Base-by-base conservation (phyloP, 2,888 invertebrate genomes). In the Cephus sareptanus region DNA sequence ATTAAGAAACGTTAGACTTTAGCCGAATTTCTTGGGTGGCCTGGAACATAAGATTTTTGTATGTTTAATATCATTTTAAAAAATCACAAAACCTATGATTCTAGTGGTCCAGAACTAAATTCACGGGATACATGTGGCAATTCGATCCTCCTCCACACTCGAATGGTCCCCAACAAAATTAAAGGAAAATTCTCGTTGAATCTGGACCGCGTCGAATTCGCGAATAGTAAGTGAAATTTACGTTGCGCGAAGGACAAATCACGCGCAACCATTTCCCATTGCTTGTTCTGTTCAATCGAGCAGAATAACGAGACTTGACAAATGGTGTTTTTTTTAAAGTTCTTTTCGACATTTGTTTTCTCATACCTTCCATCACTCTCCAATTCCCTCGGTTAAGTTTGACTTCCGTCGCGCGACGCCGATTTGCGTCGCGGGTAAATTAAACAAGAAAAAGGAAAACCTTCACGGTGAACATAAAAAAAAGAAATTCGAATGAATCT, bases 211-310 rank as follows among this genome's bases (percentile, higher is more conserved):
- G 56, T 56, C 56, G 56, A 56, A 56, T 56, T 56, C 1, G 23
- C 56, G 23, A 9, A 56, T 56, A 56, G 31, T 71, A 71, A 34
- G 15, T 71, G 71, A 71, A 34, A 71, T 34, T 71, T 33, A 34
- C 71, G 71, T 71, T 12, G 31, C 71, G 31, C 71, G 71, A 71
- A 71, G 71, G 34, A 31, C 71, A 34, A 34, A 34, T 71, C 71
- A 71, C 71, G 31, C 71, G 71, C 15, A 71, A 71, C 71, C 71
- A 23, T 71, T 71, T 71, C 71, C 56, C 23, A 56, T 56, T 56
- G 56, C 56, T 23, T 56, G 71, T 77, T 76, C 78, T 75, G 75
- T 78, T 78, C 75, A 75, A 76, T 78, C 75, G 78, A 78, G 75
- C 78, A 76, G 73, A 78, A 78, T 78, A 78, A 78, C 75, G 75